These are phyloP conservation scores for Amphilophus citrinellus DNA, from an alignment of 2,113 vertebrate species.

Conservation along the genomic window DNA sequence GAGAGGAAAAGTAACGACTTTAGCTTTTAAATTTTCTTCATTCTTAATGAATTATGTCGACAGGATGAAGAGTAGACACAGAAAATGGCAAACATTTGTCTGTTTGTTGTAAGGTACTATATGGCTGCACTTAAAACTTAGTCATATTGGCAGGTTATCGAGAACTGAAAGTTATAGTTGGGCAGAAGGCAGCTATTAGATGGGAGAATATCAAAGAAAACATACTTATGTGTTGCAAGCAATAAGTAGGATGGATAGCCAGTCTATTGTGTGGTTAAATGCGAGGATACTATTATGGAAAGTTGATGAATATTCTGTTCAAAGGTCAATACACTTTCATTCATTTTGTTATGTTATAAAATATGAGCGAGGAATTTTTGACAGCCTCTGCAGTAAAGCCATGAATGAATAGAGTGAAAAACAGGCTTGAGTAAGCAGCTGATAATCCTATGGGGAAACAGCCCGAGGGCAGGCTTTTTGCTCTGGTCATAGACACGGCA, in stretches of 20 bases:
- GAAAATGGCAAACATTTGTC: neutral
- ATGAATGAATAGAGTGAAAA: slow-evolving; percentile 18
- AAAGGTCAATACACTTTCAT: slow-evolving; percentile 23
- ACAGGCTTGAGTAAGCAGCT: slow-evolving; percentile 32
- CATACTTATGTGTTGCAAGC: neutral
- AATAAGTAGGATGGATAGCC: neutral
- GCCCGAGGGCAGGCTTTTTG: slow-evolving; percentile 26
- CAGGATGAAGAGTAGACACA: neutral
- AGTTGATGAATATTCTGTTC: neutral
- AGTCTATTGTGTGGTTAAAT: neutral
- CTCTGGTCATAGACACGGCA: slow-evolving; percentile 26
- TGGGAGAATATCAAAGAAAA: neutral
- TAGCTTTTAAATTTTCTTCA: neutral
- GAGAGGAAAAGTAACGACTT: neutral
- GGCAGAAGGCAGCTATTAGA: neutral
- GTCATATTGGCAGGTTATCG: neutral
- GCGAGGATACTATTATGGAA: neutral
- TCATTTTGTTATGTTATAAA: slow-evolving; percentile 1
- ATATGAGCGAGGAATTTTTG: slow-evolving; percentile 6
- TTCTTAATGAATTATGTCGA: neutral
- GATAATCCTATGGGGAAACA: slow-evolving; percentile 37
- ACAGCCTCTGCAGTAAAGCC: neutral
- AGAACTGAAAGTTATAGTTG: neutral
- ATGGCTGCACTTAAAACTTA: neutral
- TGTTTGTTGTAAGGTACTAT: neutral